Percentiles rank a stretch among this genome's conserved stretches.
phyloP scores from a whole-genome alignment of 2,888 invertebrate genomes.

The Pyrgus malvae region DNA sequence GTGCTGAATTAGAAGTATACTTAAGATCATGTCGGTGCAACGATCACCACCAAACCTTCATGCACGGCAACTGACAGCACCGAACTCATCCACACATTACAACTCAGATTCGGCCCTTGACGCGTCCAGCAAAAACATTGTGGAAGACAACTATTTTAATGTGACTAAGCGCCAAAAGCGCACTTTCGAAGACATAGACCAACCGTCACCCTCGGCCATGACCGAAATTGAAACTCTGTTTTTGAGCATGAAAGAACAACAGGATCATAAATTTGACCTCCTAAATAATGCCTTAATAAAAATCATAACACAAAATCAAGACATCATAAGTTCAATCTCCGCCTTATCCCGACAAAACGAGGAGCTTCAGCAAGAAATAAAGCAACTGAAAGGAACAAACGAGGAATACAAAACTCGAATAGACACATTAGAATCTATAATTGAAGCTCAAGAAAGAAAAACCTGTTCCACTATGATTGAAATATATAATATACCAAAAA shows the following conservation, averaged over 20 bases:
- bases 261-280: background rate
- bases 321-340: slow-evolving; percentile 9
- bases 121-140: background rate
- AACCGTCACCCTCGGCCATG: background rate
- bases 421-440: background rate
- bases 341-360: slow-evolving; percentile 1
- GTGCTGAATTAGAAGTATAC: too few relatives aligned
- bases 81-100: background rate
- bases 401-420: background rate
- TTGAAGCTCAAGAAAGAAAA: background rate
- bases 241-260: background rate
- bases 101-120: background rate
- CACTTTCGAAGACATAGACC: background rate
- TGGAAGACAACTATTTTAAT: background rate
- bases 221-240: background rate
- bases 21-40: background rate
- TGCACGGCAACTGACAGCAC: background rate
- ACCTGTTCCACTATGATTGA: background rate
- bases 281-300: slow-evolving; percentile 6
- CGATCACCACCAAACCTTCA: background rate
- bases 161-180: slow-evolving; percentile 3
- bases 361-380: slow-evolving; percentile 12
- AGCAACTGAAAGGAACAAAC: slow-evolving; percentile 5
- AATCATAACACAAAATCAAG: slow-evolving; percentile 17
- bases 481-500: slow-evolving; percentile 4